Conservation (phyloP, 2,797 vertebrate genomes). For the Aselliscus stoliczkanus region DNA sequence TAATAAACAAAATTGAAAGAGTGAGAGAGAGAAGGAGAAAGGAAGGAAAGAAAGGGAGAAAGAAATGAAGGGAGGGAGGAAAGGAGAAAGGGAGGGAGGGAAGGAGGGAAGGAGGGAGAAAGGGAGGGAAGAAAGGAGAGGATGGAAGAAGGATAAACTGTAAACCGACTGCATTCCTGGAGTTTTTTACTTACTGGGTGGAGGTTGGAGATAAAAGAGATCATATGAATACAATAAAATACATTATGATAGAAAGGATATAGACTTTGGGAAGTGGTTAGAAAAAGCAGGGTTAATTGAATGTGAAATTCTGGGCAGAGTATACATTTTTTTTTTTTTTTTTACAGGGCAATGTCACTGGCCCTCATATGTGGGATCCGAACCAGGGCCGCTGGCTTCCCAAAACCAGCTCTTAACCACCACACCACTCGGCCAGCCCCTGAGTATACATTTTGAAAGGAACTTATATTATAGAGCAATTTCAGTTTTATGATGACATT, state of each 20-base stretch:
- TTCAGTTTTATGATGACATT: not conserved
- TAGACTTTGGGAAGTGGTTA: not conserved
- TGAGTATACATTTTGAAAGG: not conserved
- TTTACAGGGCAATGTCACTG: too few species aligned
- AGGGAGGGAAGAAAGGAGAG: not conserved
- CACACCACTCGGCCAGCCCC: too few species aligned
- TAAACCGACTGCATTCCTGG: not conserved
- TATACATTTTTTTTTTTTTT: too few species aligned
- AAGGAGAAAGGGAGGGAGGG: too few species aligned
- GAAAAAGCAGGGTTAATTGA: not conserved
- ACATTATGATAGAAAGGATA: not conserved
- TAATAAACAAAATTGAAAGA: not conserved
- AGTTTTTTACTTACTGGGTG: not conserved
- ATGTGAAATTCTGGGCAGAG: not conserved
- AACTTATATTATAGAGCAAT: not conserved
- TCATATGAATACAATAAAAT: rapidly evolving
- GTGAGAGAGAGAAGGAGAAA: not conserved
- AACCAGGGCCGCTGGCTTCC: too few species aligned
- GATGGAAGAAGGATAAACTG: not conserved
- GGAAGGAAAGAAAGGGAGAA: rapidly evolving
- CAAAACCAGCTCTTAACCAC: too few species aligned
- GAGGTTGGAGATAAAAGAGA: not conserved
- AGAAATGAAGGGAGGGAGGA: rapidly evolving
- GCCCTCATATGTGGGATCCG: too few species aligned
- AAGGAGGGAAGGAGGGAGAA: rapidly evolving